These are phyloP conservation scores for Bovichtus diacanthus DNA, from an alignment of 2,797 vertebrate species.

Conservation along the genomic window DNA sequence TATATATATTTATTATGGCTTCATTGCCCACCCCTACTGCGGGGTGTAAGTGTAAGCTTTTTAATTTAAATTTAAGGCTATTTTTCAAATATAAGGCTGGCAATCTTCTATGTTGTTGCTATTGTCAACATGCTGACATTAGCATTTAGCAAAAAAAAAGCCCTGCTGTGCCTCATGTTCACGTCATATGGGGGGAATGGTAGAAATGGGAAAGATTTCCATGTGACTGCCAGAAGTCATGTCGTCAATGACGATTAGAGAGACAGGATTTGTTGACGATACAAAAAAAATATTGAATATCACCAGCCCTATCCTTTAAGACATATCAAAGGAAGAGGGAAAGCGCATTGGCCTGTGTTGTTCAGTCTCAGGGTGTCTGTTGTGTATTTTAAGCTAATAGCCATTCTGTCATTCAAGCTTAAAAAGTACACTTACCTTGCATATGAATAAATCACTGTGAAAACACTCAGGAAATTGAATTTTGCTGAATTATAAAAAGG, in stretches of 20 bases:
- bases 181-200: not conserved
- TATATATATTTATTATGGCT: too few relatives aligned
- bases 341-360: not conserved
- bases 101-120: not conserved
- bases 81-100: not conserved
- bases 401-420: constrained; percentile 10
- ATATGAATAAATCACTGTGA: constrained; percentile 13
- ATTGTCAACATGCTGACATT: not conserved
- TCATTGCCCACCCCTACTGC: too few relatives aligned
- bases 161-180: not conserved
- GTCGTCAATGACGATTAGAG: not conserved
- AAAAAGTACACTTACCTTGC: not conserved
- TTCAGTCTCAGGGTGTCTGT: not conserved
- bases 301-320: not conserved
- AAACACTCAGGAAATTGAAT: constrained; percentile 5
- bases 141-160: not conserved
- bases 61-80: not conserved
- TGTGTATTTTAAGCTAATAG: not conserved
- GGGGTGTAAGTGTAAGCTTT: not conserved
- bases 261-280: constrained; percentile 7
- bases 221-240: not conserved
- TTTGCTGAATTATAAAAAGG: not conserved
- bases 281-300: not conserved
- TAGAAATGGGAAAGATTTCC: not conserved
- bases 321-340: not conserved